Evolutionary conservation across 1,140 invertebrate species (phyloP), one percentile per base, ranked within the genome.

Genomic region (Agrypnia vestita): DNA sequence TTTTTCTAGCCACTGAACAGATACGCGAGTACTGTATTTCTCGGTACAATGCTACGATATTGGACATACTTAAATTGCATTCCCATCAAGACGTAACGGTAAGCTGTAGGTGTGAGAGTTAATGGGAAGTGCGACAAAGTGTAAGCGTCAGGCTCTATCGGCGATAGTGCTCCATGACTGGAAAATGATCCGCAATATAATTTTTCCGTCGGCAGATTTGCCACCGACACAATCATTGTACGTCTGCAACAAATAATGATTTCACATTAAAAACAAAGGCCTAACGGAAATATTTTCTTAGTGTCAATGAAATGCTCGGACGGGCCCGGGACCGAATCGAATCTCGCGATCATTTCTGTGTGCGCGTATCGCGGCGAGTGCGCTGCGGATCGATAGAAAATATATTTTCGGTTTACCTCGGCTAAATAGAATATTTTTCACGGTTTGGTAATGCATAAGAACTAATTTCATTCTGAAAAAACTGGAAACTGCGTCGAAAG

Each of bases 171-270:
- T 76, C 67, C 76, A n/a, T 81, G 51, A 81, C 75, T 81, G 79
- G 79, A 81, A 81, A 81, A 77, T 81, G 67, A 71, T 51, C 35
- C 44, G 74, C 74, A 43, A 76, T 76, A 76, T 64, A 76, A 78
- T 78, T 71, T 78, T 64, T 56, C 51, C 17, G 25, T 10, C 71
- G 71, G 35, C 61, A 15, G 61, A 64, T 71, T 71, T 49, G 17
- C 25, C 43, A 74, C 15, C 12, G 21, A 47, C 7, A 59, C 53
- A 44, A 46, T 59, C 51, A 55, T 35, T 53, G 53, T 44, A 74
- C 47, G 25, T 53, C 47, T 25, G 67, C 49, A 47, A 71, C 67
- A 71, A 49, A 71, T 35, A 35, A 35, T 71, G 67, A 71, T 71
- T 71, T 71, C 67, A 71, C 67, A 49, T 71, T 71, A 25, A 71